Evolutionary conservation across 2,888 invertebrate species (phyloP).

Genomic region (Protophormia terraenovae): DNA sequence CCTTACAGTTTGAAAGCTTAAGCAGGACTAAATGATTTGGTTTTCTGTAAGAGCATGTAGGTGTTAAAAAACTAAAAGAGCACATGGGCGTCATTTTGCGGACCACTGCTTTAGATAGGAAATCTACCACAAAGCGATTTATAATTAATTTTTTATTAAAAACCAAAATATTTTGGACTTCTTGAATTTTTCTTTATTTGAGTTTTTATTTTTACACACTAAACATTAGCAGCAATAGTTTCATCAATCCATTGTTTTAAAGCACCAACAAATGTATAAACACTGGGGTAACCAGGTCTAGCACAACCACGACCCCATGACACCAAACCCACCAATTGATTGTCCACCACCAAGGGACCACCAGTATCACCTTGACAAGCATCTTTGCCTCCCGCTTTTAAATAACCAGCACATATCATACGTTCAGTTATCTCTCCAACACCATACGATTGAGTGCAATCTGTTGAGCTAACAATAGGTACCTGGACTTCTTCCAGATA

Average conservation of each 20-base stretch:
- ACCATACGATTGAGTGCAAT: constrained; percentile 72
- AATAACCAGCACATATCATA: constrained; percentile 78
- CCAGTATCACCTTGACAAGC: constrained; percentile 80
- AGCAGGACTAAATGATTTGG: too few relatives aligned
- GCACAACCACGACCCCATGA: constrained; percentile 83
- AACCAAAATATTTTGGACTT: too few relatives aligned
- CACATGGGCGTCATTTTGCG: too few relatives aligned
- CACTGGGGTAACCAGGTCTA: constrained; percentile 80
- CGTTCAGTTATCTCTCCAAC: constrained; percentile 70
- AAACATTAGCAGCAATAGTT: constrained; percentile 70
- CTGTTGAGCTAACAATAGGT: constrained; percentile 73
- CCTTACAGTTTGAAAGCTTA: too few relatives aligned
- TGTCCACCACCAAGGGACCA: constrained; percentile 77
- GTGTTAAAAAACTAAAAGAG: too few relatives aligned
- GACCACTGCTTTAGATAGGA: too few relatives aligned
- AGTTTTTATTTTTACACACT: neutral
- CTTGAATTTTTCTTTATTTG: neutral
- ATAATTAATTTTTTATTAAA: too few relatives aligned
- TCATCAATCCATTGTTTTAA: constrained; percentile 76
- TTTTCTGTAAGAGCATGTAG: too few relatives aligned
- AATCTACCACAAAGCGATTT: too few relatives aligned
- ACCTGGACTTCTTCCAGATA: constrained; percentile 81
- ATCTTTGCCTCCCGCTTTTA: constrained; percentile 75
- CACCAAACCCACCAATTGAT: constrained; percentile 79
- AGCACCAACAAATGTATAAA: constrained; percentile 80